Evolutionary conservation across 2,888 invertebrate genomes (phyloP), one percentile per base, ranked within the genome.

Genomic region (Polydrusus cervinus): DNA sequence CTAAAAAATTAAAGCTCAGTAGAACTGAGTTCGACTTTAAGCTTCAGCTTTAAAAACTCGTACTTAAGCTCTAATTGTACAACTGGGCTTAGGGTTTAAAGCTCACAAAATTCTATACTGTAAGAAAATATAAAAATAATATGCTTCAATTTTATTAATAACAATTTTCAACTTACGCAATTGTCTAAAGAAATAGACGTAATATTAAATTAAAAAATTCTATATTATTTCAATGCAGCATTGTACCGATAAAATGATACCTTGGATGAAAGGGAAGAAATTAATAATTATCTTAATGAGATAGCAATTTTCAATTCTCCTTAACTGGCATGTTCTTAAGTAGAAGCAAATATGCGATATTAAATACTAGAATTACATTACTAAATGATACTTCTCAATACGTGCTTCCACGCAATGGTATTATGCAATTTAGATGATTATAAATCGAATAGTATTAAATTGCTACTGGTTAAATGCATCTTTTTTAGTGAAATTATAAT

Each of bases 351-450:
- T 49, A 10, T n/a, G 14, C 53, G 53, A 38, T 38, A 16, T 49
- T 51, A 66, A 66, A 45, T 45, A 45, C 30, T 30, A n/a, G 55
- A 57, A 45, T 64, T 61, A 53, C 30, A 53, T 65, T 45, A 10
- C 18, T 43, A 45, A 73, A 68, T 73, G 72, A 73, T 68, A 53
- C 49, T 51, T 30, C 62, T 64, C 53, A 34, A 74, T 45, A 73
- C 53, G 45, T 45, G 55, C 62, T 68, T 68, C 61, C 65, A 72
- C 34, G 30, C 51, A 47, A 45, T 25, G 64, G 45, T 64, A 68
- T 55, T 64, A 74, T 64, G 18, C 55, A 64, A 47, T 74, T 64
- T 30, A 45, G 49, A 69, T 64, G 74, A 74, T 69, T 74, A 13
- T 53, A 51, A 74, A 69, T 62, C 64, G 55, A 68, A 53, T 18